Percentiles rank a stretch among this genome's conserved stretches.
Evolutionary conservation across 1,140 invertebrate genomes (phyloP).

Genomic region (Conus ventricosus): DNA sequence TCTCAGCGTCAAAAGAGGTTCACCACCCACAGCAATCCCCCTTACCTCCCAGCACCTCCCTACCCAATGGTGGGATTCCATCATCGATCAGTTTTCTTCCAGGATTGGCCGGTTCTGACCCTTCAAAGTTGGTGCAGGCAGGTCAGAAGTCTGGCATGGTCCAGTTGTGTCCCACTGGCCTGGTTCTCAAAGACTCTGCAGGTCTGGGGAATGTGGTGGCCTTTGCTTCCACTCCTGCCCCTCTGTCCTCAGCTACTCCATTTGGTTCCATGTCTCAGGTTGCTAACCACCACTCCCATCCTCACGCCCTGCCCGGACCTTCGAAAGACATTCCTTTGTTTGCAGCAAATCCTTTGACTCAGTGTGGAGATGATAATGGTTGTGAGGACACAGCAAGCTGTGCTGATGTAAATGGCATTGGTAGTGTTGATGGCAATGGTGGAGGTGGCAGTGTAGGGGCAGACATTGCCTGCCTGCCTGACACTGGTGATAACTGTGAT

Average conservation of each 20-base stretch:
- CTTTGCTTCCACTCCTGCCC: background rate
- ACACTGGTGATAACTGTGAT: slow-evolving; percentile 47
- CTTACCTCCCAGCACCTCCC: background rate
- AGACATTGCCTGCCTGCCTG: background rate
- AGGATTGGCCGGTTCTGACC: background rate
- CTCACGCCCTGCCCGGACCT: slow-evolving; percentile 23
- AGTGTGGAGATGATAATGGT: slow-evolving; percentile 2
- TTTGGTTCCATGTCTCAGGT: slow-evolving; percentile 16
- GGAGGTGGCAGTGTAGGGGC: background rate
- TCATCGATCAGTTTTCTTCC: slow-evolving; percentile 18
- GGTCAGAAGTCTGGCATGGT: background rate
- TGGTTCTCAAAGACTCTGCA: slow-evolving; percentile 19
- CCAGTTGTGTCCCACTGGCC: slow-evolving; percentile 6
- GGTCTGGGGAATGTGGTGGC: slow-evolving; percentile 14
- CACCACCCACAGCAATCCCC: background rate
- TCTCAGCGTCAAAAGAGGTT: background rate
- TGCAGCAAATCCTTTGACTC: slow-evolving; percentile 31
- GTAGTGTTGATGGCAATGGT: background rate
- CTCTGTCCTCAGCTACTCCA: background rate
- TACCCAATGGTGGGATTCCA: background rate
- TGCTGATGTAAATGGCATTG: background rate
- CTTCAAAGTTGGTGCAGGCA: background rate
- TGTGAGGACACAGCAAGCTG: slow-evolving; percentile 12
- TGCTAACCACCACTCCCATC: background rate
- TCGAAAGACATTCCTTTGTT: slow-evolving; percentile 42